Evolutionary conservation across 2,797 vertebrate species (phyloP).

Genomic region (Cryptoblepharus egeriae): DNA sequence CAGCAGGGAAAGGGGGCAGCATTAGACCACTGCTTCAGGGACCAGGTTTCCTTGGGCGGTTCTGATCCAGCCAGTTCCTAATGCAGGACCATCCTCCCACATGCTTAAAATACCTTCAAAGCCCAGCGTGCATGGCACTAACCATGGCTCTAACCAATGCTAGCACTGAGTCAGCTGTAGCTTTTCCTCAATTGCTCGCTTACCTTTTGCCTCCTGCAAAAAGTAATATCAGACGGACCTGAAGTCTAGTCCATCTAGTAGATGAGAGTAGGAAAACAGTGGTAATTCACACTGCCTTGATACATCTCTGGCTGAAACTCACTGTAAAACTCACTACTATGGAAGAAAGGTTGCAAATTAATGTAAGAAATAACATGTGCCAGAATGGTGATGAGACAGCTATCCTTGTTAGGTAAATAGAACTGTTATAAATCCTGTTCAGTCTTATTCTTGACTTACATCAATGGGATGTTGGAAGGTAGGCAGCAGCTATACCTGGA

Average conservation of each 20-base stretch:
- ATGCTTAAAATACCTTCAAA: background rate
- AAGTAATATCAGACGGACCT: too few relatives aligned
- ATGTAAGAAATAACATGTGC: too few relatives aligned
- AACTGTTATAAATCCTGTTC: background rate
- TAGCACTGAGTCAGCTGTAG: background rate
- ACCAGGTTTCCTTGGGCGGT: too few relatives aligned
- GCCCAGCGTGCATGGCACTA: too few relatives aligned
- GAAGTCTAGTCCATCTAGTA: too few relatives aligned
- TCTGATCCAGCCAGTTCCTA: background rate
- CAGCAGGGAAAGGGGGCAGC: too few relatives aligned
- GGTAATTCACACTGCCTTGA: background rate
- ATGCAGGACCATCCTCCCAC: background rate
- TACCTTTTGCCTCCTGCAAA: background rate
- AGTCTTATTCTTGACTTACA: background rate
- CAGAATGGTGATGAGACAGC: too few relatives aligned
- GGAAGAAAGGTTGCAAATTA: too few relatives aligned
- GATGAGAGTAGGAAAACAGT: background rate
- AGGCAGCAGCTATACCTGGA: background rate
- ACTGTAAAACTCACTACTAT: background rate
- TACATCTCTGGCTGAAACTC: background rate
- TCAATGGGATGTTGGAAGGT: background rate
- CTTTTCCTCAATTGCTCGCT: background rate
- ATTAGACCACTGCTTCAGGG: too few relatives aligned
- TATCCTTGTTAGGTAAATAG: background rate
- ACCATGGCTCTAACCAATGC: too few relatives aligned